These are phyloP conservation scores for Chionis minor DNA, from an alignment of 2,113 vertebrate species.

Conservation along the genomic window DNA sequence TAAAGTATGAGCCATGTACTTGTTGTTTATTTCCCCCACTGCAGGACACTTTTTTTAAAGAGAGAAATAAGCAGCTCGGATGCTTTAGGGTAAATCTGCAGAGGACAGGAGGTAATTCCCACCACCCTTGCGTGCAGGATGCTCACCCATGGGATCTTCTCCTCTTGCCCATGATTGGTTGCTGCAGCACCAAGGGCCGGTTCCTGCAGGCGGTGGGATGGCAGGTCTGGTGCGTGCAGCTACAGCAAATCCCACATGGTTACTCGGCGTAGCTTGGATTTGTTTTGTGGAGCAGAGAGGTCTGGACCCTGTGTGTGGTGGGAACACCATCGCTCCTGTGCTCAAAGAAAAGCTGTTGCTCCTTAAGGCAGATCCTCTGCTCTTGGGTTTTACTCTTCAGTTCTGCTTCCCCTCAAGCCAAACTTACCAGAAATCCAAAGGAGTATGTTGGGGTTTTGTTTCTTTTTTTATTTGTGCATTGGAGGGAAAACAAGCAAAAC, in stretches of 20 bases:
- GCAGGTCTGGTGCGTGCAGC: not conserved
- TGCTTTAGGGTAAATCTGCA: not conserved
- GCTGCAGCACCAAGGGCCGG: not conserved
- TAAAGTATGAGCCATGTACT: not conserved
- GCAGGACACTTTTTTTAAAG: not conserved
- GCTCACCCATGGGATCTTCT: not conserved
- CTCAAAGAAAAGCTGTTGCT: not conserved
- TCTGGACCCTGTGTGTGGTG: not conserved
- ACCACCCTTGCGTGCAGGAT: not conserved
- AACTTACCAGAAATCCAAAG: not conserved
- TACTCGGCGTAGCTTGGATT: accelerated
- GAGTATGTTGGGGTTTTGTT: not conserved
- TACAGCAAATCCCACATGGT: not conserved
- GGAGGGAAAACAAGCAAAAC: not conserved
- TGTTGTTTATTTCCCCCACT: not conserved
- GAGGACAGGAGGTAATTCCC: not conserved
- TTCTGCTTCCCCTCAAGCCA: not conserved
- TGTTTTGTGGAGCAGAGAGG: not conserved
- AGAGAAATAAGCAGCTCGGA: not conserved
- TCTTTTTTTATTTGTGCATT: not conserved
- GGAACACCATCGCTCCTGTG: not conserved
- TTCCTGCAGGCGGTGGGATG: not conserved
- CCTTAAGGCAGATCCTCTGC: not conserved
- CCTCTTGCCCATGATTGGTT: not conserved
- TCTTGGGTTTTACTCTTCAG: not conserved